phyloP scores from a whole-genome alignment of 2,888 invertebrate genomes.

The Tiphia femorata region DNA sequence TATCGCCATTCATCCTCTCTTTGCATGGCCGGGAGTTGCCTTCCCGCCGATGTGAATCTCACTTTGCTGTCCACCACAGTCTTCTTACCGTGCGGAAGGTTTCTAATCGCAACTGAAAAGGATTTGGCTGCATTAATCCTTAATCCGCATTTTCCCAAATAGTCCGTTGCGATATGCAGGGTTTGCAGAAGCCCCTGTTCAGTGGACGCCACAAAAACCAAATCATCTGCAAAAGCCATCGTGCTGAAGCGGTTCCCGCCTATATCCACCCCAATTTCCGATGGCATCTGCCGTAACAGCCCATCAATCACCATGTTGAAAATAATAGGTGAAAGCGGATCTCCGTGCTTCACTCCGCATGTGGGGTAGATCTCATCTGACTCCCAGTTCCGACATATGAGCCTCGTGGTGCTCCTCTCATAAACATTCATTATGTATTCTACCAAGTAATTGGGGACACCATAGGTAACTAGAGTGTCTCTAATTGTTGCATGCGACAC shows the following conservation, averaged over 20 bases:
- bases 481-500: not conserved
- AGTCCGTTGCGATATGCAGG: not conserved
- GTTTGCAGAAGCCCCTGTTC: constrained; percentile 10
- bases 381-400: not conserved
- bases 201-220: constrained; percentile 21
- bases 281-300: not conserved
- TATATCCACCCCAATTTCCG: constrained; percentile 9
- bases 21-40: constrained; percentile 19
- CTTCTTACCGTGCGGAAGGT: constrained; percentile 23
- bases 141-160: constrained; percentile 17
- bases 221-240: constrained; percentile 33
- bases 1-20: constrained; percentile 53
- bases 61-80: constrained; percentile 5
- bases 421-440: not conserved
- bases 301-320: not conserved
- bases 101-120: too few species aligned
- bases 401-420: not conserved
- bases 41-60: not conserved
- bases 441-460: not conserved
- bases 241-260: constrained; percentile 3
- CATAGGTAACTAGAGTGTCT: not conserved
- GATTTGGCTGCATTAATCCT: constrained; percentile 19
- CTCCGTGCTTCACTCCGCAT: not conserved
- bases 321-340: not conserved
- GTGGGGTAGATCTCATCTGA: not conserved